A percentile compares a stretch with the other conserved stretches of the same genome.
Conservation (phyloP, 2,888 invertebrate species). For the Rugalucina vietnamica region DNA sequence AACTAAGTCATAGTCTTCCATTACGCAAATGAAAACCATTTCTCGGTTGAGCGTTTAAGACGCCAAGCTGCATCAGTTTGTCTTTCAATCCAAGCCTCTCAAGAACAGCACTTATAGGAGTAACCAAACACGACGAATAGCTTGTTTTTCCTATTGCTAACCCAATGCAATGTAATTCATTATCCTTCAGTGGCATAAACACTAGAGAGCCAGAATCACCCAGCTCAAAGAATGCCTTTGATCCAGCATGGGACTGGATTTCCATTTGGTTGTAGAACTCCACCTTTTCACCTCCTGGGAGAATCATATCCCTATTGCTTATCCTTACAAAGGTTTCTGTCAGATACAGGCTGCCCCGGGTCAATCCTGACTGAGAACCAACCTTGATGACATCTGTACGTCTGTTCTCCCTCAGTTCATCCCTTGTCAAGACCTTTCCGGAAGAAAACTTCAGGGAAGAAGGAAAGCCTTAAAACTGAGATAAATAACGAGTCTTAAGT, state of each 20-base stretch:
- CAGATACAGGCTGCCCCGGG: conserved; percentile 20
- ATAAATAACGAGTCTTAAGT: too few species aligned
- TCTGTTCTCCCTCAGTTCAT: too few species aligned
- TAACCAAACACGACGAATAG: conserved; percentile 39
- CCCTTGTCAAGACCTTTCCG: too few species aligned
- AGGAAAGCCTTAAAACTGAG: too few species aligned
- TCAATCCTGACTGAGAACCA: conserved; percentile 34
- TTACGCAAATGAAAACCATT: too few species aligned
- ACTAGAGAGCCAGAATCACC: conserved; percentile 46
- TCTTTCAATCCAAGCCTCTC: conserved; percentile 1
- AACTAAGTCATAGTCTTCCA: too few species aligned
- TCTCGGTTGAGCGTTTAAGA: too few species aligned
- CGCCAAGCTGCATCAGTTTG: too few species aligned
- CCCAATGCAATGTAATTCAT: conserved; percentile 31
- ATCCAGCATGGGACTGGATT: not conserved
- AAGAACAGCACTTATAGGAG: conserved; percentile 39
- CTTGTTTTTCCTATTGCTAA: conserved; percentile 41
- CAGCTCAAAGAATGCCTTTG: conserved; percentile 23
- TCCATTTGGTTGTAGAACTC: conserved; percentile 42
- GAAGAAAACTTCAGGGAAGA: too few species aligned
- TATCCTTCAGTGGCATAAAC: conserved; percentile 8
- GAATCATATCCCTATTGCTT: not conserved
- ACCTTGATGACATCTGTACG: conserved; percentile 20
- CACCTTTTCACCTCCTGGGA: too few species aligned
- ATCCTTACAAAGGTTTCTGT: conserved; percentile 16